Evolutionary conservation across 2,797 vertebrate genomes (phyloP).

Genomic region (Enteromius thamalakanensis): DNA sequence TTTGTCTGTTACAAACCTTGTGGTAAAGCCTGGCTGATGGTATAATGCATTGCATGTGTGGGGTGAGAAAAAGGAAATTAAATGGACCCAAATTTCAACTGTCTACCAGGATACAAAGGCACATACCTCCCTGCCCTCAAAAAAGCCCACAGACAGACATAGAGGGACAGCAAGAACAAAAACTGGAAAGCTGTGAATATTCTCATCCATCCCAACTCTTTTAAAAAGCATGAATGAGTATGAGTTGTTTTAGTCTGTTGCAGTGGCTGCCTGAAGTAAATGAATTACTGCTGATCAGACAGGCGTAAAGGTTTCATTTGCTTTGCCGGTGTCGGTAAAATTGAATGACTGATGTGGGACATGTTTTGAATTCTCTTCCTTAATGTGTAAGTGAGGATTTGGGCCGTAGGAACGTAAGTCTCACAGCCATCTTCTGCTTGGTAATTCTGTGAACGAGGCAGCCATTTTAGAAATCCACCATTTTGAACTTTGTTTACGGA

Average conservation of each 20-base stretch:
- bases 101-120: constrained; percentile 21
- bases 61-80: not conserved
- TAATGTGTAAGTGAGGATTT: constrained; percentile 27
- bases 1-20: constrained; percentile 43
- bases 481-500: constrained; percentile 38
- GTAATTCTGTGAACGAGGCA: constrained; percentile 37
- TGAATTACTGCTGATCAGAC: constrained; percentile 42
- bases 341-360: constrained; percentile 31
- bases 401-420: not conserved
- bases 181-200: constrained; percentile 60
- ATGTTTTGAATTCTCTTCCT: constrained; percentile 13
- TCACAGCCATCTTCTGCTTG: constrained; percentile 4
- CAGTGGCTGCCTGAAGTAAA: constrained; percentile 50
- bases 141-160: constrained; percentile 35
- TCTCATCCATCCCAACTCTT: constrained; percentile 31
- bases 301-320: constrained; percentile 29
- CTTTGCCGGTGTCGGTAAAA: constrained; percentile 17
- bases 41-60: constrained; percentile 29
- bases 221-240: constrained; percentile 48
- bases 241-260: constrained; percentile 51
- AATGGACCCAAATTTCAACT: constrained; percentile 35
- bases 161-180: constrained; percentile 55
- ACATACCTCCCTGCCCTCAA: constrained; percentile 17
- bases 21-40: constrained; percentile 41
- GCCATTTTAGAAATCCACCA: constrained; percentile 47